Conservation (phyloP, 2,888 invertebrate genomes). For the Chouioia cunea region DNA sequence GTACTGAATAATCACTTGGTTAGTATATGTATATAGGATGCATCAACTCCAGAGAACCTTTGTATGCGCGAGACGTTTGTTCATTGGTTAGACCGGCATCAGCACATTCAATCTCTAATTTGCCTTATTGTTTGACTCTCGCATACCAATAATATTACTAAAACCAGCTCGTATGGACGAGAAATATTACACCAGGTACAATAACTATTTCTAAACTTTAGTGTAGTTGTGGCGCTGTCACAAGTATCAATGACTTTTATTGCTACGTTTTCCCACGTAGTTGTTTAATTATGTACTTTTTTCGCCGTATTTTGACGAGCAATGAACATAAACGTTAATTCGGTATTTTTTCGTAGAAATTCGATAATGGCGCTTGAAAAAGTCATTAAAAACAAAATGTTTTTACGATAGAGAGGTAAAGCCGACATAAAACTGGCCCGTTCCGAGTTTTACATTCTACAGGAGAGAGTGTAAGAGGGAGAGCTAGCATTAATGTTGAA, state of each 20-base stretch:
- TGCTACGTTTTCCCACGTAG: too few relatives aligned
- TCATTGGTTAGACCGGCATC: not conserved
- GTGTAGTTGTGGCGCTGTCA: too few relatives aligned
- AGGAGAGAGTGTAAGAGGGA: too few relatives aligned
- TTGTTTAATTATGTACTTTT: too few relatives aligned
- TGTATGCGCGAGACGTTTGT: not conserved
- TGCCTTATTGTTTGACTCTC: not conserved
- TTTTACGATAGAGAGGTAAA: not conserved
- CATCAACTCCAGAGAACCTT: not conserved
- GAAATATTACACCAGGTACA: too few relatives aligned
- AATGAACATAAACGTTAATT: too few relatives aligned
- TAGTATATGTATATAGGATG: too few relatives aligned
- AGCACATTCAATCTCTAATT: constrained; percentile 9
- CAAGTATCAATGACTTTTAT: too few relatives aligned
- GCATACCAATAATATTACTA: not conserved
- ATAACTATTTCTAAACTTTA: too few relatives aligned
- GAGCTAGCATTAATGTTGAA: not conserved
- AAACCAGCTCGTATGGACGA: too few relatives aligned
- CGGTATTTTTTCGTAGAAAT: not conserved
- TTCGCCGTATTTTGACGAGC: too few relatives aligned
- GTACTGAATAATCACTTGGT: constrained; percentile 5
- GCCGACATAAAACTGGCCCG: constrained; percentile 22
- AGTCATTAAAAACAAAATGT: constrained; percentile 3
- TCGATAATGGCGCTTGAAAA: not conserved
- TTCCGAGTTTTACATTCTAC: not conserved